phyloP scores from a whole-genome alignment of 1,140 invertebrate genomes.

The Hylyphantes graminicola region DNA sequence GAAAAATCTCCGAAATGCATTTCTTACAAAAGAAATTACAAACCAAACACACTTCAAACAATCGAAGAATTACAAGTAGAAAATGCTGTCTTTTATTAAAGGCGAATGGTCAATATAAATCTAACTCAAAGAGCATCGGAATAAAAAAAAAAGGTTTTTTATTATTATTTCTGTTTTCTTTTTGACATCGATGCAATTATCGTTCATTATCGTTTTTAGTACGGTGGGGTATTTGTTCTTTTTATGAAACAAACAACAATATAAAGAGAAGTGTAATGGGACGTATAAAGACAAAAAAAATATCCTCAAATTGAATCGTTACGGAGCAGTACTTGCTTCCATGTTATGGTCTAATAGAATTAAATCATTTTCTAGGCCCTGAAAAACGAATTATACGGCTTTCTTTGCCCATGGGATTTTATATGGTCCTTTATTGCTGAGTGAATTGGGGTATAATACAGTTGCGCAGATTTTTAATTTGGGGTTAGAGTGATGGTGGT shows the following conservation, averaged over 20 bases:
- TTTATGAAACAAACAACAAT: constrained; percentile 21
- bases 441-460: too few relatives aligned
- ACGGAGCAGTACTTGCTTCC: constrained; percentile 34
- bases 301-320: constrained; percentile 34
- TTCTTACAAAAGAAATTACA: constrained; percentile 9
- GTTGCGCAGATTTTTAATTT: too few relatives aligned
- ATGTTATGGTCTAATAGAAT: constrained; percentile 39
- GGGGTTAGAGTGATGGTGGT: too few relatives aligned
- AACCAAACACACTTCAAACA: constrained; percentile 11
- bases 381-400: constrained; percentile 9
- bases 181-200: constrained; percentile 45
- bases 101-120: constrained; percentile 13
- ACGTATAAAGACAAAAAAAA: constrained; percentile 13
- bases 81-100: neutral
- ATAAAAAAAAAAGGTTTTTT: constrained; percentile 13
- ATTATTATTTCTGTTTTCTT: constrained; percentile 12
- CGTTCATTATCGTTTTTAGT: constrained; percentile 51
- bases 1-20: constrained; percentile 4
- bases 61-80: constrained; percentile 29
- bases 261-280: constrained; percentile 26
- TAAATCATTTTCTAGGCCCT: constrained; percentile 40
- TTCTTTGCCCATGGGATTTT: neutral
- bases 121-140: neutral
- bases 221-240: constrained; percentile 25
- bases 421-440: neutral